A percentile compares a stretch with the other conserved stretches of the same genome.
Evolutionary conservation across 2,888 invertebrate genomes (phyloP).

Genomic region (Synergus itoensis): DNA sequence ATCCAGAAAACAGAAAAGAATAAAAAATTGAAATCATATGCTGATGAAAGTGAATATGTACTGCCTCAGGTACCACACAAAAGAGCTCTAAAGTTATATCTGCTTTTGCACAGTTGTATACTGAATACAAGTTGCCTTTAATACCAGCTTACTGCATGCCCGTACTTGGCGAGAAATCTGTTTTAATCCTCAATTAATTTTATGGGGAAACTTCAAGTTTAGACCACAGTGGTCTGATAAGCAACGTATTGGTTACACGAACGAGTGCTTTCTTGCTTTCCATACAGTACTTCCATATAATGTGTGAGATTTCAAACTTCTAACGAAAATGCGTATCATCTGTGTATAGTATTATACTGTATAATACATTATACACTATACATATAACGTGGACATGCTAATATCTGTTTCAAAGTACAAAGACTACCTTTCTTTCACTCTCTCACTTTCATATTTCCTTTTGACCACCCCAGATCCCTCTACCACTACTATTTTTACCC

Average conservation of each 20-base stretch:
- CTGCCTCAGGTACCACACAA: not conserved
- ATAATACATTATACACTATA: too few species aligned
- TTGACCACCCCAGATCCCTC: not conserved
- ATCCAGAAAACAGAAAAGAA: not conserved
- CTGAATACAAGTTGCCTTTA: conserved; percentile 46
- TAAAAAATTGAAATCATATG: not conserved
- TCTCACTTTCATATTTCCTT: not conserved
- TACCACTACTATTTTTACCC: not conserved
- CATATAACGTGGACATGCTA: not conserved
- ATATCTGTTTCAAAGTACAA: not conserved
- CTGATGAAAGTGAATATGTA: not conserved
- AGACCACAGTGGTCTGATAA: conserved; percentile 23
- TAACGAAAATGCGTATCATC: not conserved
- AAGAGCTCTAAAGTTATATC: conserved; percentile 3
- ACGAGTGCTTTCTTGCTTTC: conserved; percentile 23
- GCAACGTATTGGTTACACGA: conserved; percentile 4
- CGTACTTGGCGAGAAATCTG: conserved; percentile 33
- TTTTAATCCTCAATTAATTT: conserved; percentile 59
- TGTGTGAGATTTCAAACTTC: not conserved
- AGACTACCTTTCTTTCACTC: not conserved
- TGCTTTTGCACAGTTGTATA: not conserved
- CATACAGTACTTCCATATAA: not conserved
- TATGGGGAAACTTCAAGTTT: conserved; percentile 58
- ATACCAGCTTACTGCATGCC: conserved; percentile 44
- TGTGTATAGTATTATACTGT: not conserved